Percentiles rank a stretch among this genome's conserved stretches.
Evolutionary conservation across 2,797 vertebrate genomes (phyloP).

Genomic region (Tragopan temminckii): DNA sequence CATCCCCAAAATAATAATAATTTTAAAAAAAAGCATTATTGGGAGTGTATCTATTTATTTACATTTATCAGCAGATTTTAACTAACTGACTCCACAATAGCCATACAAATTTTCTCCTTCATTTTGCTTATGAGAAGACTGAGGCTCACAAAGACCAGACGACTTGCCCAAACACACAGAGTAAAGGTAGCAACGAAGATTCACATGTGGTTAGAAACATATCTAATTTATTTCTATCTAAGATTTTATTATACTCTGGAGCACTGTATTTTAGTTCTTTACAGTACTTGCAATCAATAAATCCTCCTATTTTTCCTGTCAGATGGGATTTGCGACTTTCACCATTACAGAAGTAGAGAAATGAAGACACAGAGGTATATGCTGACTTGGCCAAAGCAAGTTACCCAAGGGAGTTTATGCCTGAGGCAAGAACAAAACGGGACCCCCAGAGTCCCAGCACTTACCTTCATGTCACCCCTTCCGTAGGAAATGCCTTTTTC

Average conservation of each 20-base stretch:
- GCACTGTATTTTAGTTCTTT: constrained; percentile 56
- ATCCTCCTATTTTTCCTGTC: constrained; percentile 22
- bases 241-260: constrained; percentile 54
- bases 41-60: background rate
- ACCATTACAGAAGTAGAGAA: background rate
- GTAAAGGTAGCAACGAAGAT: constrained; percentile 1
- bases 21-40: background rate
- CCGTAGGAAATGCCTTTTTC: background rate
- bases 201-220: background rate
- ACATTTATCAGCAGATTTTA: background rate
- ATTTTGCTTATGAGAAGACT: background rate
- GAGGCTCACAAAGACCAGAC: background rate
- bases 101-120: background rate
- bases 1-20: background rate
- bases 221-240: constrained; percentile 59
- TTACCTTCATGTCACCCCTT: background rate
- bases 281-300: constrained; percentile 60
- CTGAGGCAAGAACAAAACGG: background rate
- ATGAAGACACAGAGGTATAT: constrained; percentile 7
- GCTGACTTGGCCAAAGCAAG: constrained; percentile 25
- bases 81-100: background rate
- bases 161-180: background rate
- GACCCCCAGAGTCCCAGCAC: background rate
- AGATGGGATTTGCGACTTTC: constrained; percentile 56
- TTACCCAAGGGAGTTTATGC: background rate